A percentile compares a stretch with the other conserved stretches of the same genome.
These are phyloP conservation scores for Xanthia icteritia DNA, from an alignment of 2,888 invertebrate species.

Conservation along the genomic window DNA sequence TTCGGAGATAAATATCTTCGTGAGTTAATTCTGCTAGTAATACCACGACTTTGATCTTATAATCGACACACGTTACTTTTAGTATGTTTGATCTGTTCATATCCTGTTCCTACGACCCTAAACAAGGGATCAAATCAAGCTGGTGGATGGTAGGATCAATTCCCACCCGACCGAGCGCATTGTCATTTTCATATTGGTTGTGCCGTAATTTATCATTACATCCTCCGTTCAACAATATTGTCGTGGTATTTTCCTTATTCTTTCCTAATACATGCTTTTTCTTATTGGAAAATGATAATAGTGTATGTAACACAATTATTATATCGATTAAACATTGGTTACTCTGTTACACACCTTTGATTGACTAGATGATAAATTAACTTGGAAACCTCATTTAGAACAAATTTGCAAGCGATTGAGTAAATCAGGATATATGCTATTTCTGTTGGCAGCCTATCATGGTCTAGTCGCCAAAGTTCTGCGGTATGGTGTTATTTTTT, in stretches of 20 bases:
- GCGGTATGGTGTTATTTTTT: too few species aligned
- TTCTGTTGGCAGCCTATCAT: too few species aligned
- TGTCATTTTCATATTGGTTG: too few species aligned
- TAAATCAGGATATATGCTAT: too few species aligned
- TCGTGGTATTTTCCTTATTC: neutral
- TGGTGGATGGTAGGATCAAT: neutral
- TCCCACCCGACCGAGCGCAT: too few species aligned
- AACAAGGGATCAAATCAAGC: neutral
- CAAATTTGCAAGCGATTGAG: too few species aligned
- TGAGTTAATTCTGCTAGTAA: constrained; percentile 34
- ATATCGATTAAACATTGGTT: constrained; percentile 13
- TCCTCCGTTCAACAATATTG: neutral
- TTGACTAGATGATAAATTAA: too few species aligned
- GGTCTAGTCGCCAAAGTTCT: too few species aligned
- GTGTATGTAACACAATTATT: neutral
- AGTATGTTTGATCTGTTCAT: constrained; percentile 3
- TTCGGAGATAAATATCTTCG: constrained; percentile 50
- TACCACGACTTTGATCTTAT: constrained; percentile 45
- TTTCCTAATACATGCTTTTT: neutral
- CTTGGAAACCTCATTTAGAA: too few species aligned
- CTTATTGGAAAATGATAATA: neutral
- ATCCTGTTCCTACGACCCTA: constrained; percentile 17
- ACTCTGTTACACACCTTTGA: constrained; percentile 22
- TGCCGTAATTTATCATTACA: neutral
- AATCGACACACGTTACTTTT: constrained; percentile 45